Evolutionary conservation across 2,113 vertebrate species (phyloP), one percentile per base, ranked within the genome.

Genomic region (Silurus glanis): DNA sequence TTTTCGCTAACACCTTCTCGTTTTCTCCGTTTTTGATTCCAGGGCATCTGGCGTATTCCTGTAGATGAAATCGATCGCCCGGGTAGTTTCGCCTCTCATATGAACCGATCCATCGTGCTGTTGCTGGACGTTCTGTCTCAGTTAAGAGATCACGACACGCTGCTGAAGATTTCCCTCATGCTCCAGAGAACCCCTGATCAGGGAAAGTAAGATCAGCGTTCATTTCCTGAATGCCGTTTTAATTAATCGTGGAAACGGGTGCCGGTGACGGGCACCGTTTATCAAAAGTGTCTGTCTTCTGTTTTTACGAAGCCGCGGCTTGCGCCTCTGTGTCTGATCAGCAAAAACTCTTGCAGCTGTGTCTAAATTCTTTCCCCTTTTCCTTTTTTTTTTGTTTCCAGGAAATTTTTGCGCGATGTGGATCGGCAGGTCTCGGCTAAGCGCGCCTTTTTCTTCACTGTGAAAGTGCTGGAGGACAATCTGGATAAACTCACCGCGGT

Each of bases 1-100:
- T 88, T 85, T 37, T 90, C 89, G 5, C 23, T 55, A 55, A 76
- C 71, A 74, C 49, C 53, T 21, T 59, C 78, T 58, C 53, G 88
- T 69, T 87, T 47, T 85, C 80, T 88, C 84, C 87, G 85, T 90
- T 83, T 37, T 37, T 37, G 37, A 37, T 37, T 23, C 21, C 91
- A 99, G 98, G 98, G 98, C 94, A 98, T 99, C 96, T 99, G 98
- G 98, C 96, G 98, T 91, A 99, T 99, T 94, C 98, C 98, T 82
- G 98, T 99, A 94, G 98, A 99, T 94, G 98, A 99, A 94, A 99
- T 99, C 28, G 98, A 99, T 95, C 97, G 98, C 84, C 98, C 98
- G 0, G 98, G 98, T 92, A 99, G 98, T 92, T 99, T 99, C 66
- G 98, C 97, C 45, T 99, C 97, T 94, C 98, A 99, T 96, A 99